These are phyloP conservation scores for Pristionchus mayeri DNA, from an alignment of 2,888 invertebrate species.

Conservation along the genomic window DNA sequence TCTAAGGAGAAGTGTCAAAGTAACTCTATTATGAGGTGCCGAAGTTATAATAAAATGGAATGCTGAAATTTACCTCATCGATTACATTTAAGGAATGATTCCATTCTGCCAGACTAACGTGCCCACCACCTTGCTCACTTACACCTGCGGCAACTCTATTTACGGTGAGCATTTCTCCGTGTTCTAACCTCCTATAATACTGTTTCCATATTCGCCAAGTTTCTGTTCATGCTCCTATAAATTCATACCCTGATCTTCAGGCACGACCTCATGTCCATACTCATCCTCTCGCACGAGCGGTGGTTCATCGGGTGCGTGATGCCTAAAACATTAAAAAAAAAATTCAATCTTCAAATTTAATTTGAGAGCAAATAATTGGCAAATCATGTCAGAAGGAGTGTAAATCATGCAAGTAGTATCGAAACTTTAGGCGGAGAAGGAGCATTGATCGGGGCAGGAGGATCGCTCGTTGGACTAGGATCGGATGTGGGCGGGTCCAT, in stretches of 20 bases:
- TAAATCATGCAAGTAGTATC: too few relatives aligned
- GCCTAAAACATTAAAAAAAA: too few relatives aligned
- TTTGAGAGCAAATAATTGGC: too few relatives aligned
- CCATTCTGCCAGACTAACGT: conserved; percentile 78
- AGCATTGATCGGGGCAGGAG: conserved; percentile 73
- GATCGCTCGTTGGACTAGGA: conserved; percentile 70
- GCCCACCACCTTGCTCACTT: conserved; percentile 73
- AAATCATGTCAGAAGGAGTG: too few relatives aligned
- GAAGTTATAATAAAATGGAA: too few relatives aligned
- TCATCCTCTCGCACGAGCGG: conserved; percentile 66
- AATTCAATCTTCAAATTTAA: too few relatives aligned
- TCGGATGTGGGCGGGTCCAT: conserved; percentile 78
- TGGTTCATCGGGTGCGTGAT: conserved; percentile 78
- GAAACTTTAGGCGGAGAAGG: conserved; percentile 78
- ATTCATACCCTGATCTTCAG: conserved; percentile 54
- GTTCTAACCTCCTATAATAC: background rate
- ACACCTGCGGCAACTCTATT: conserved; percentile 74
- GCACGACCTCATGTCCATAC: conserved; percentile 56
- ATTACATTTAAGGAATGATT: conserved; percentile 76
- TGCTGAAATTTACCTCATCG: too few relatives aligned
- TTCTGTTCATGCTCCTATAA: background rate
- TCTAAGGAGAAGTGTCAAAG: too few relatives aligned
- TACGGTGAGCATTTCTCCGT: conserved; percentile 62
- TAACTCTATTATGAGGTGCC: too few relatives aligned
- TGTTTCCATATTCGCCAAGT: background rate